Percentiles rank a stretch among this genome's conserved stretches.
These are phyloP conservation scores for Dilophus febrilis DNA, from an alignment of 2,888 invertebrate genomes.

Conservation along the genomic window DNA sequence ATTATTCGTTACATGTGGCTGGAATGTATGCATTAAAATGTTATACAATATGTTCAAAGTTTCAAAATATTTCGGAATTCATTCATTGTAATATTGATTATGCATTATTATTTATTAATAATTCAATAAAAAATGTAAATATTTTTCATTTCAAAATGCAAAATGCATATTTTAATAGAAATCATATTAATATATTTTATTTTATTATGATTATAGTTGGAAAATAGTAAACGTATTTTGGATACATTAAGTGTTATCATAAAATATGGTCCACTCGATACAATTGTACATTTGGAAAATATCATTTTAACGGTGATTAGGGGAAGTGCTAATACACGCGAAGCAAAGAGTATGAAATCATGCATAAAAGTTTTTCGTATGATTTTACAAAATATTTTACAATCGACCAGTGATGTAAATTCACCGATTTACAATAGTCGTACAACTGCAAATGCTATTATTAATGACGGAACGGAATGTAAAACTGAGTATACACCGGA, in stretches of 20 bases:
- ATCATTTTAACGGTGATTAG: constrained; percentile 47
- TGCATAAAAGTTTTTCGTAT: constrained; percentile 55
- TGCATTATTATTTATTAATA: constrained; percentile 50
- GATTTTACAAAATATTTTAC: constrained; percentile 43
- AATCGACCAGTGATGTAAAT: no score
- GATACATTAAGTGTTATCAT: constrained; percentile 56
- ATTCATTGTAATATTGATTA: constrained; percentile 55
- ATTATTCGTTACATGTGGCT: constrained; percentile 41
- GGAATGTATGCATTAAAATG: constrained; percentile 40
- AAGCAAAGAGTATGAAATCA: constrained; percentile 38
- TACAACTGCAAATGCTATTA: no score
- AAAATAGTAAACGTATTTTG: constrained; percentile 45
- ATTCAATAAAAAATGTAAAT: constrained; percentile 44
- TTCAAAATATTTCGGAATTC: constrained; percentile 37
- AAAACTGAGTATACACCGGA: no score
- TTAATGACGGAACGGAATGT: no score
- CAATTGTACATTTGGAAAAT: constrained; percentile 46
- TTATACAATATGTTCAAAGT: constrained; percentile 40
- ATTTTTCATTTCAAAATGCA: background rate
- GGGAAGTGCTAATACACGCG: constrained; percentile 26
- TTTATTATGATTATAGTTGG: constrained; percentile 25
- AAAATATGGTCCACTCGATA: constrained; percentile 45
- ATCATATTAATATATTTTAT: constrained; percentile 8
- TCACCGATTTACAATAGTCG: no score
- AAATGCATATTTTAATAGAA: background rate